A percentile compares a stretch with the other conserved stretches of the same genome.
phyloP scores from a whole-genome alignment of 2,113 vertebrate species.

The Cyphomyrus discorhynchus region DNA sequence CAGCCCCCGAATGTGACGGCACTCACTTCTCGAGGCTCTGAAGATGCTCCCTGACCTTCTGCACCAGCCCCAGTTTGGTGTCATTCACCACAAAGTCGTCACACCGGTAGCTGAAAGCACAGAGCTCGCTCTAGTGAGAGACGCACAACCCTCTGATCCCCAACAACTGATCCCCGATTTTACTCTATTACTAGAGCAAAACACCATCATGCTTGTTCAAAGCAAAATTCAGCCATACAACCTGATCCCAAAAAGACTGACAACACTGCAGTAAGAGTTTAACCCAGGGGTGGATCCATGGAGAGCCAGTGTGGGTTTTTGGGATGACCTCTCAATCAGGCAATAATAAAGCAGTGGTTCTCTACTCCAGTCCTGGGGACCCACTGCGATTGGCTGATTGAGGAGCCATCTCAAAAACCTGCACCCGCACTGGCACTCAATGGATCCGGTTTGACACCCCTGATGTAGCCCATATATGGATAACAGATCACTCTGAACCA shows the following conservation, averaged over 20 bases:
- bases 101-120: conserved; percentile 84
- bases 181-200: not conserved
- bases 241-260: not conserved
- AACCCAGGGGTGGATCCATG: not conserved
- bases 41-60: conserved; percentile 91
- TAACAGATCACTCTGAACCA: not conserved
- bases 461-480: not conserved
- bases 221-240: not conserved
- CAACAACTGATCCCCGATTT: not conserved
- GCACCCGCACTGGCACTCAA: too few species aligned
- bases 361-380: too few species aligned
- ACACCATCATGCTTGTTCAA: not conserved
- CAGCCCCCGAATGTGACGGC: not conserved
- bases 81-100: conserved; percentile 98
- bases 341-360: too few species aligned
- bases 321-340: too few species aligned
- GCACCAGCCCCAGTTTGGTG: conserved; percentile 86
- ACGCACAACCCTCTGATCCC: not conserved
- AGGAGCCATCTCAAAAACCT: too few species aligned
- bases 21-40: conserved; percentile 97
- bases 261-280: not conserved
- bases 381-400: too few species aligned
- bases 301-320: too few species aligned
- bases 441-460: too few species aligned
- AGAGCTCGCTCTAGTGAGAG: not conserved